Percentiles rank a stretch among this genome's conserved stretches.
phyloP scores from a whole-genome alignment of 2,888 invertebrate species.

The Rutpela maculata region DNA sequence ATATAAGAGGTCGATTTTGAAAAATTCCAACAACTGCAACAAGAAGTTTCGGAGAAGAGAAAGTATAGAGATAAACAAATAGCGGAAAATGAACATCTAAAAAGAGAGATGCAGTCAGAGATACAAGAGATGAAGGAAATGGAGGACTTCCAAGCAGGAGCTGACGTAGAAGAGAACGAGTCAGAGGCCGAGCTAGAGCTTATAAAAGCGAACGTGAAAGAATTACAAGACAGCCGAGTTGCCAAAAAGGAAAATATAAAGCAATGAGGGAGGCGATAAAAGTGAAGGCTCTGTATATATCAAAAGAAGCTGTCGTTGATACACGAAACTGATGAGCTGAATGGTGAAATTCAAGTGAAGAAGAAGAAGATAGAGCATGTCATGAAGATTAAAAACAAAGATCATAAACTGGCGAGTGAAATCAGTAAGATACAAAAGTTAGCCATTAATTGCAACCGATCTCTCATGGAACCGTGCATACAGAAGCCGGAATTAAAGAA shows the following conservation, averaged over 20 bases:
- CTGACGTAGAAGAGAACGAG: conserved; percentile 24
- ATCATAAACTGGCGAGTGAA: conserved; percentile 34
- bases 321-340: conserved; percentile 31
- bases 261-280: conserved; percentile 30
- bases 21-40: conserved; percentile 2
- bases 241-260: conserved; percentile 9
- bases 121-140: conserved; percentile 36
- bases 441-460: conserved; percentile 42
- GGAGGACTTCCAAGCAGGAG: conserved; percentile 23
- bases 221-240: conserved; percentile 18
- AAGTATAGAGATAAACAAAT: conserved; percentile 32
- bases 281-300: conserved; percentile 42
- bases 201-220: conserved; percentile 33
- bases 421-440: conserved; percentile 36
- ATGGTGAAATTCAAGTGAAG: conserved; percentile 37
- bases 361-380: conserved; percentile 40
- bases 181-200: conserved; percentile 29
- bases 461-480: conserved; percentile 43
- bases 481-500: conserved; percentile 43
- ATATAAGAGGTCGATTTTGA: conserved; percentile 34
- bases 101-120: conserved; percentile 30
- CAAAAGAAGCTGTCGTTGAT: conserved; percentile 42
- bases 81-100: conserved; percentile 25
- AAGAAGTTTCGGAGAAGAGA: not conserved
- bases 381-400: conserved; percentile 39